These are phyloP conservation scores for Brachionus rotundiformis DNA, from an alignment of 1,140 invertebrate species.

Conservation along the genomic window DNA sequence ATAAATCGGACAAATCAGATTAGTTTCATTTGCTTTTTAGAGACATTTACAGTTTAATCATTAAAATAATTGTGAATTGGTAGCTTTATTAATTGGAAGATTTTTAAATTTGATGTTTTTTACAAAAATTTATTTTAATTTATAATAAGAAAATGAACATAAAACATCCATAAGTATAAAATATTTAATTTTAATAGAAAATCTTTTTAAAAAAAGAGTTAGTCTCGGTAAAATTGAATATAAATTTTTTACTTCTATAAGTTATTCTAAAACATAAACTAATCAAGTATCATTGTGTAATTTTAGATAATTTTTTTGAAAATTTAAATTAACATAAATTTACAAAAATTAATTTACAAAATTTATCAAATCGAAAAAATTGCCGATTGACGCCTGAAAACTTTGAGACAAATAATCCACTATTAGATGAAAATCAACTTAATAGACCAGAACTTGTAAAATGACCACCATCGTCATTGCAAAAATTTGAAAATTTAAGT, in stretches of 20 bases:
- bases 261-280: not conserved
- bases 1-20: too few species aligned
- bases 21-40: too few species aligned
- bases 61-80: too few species aligned
- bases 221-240: not conserved
- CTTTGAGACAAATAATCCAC: not conserved
- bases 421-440: not conserved
- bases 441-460: conserved; percentile 19
- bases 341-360: not conserved
- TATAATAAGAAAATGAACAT: not conserved
- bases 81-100: too few species aligned
- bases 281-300: not conserved
- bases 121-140: not conserved
- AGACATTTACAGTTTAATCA: too few species aligned
- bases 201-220: not conserved
- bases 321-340: conserved; percentile 15
- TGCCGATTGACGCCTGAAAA: not conserved
- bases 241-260: not conserved
- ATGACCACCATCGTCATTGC: not conserved
- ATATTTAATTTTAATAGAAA: not conserved
- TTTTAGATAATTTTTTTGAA: not conserved
- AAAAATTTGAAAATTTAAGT: conserved; percentile 1
- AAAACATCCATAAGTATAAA: not conserved
- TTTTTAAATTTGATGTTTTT: not conserved
- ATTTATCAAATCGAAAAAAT: conserved; percentile 5